A percentile compares a stretch with the other conserved stretches of the same genome.
These are phyloP conservation scores for Andrena dorsata DNA, from an alignment of 2,888 invertebrate species.

Conservation along the genomic window DNA sequence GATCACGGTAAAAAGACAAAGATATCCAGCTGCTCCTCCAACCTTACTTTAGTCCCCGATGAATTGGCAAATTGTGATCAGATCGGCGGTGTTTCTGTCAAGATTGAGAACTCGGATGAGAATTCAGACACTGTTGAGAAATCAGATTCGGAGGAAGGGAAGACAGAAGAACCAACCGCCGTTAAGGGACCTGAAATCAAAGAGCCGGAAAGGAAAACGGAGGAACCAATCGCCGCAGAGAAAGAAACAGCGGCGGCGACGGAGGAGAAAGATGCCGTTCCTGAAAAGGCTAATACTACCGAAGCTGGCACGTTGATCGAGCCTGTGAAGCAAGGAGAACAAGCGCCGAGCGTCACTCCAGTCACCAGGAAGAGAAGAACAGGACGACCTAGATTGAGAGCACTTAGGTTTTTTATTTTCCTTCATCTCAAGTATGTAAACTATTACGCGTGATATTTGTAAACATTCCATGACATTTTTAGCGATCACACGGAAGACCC, in stretches of 20 bases:
- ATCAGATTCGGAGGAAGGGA: conserved; percentile 85
- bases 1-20: conserved; percentile 83
- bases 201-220: conserved; percentile 26
- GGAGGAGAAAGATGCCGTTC: conserved; percentile 52
- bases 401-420: conserved; percentile 74
- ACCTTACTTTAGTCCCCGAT: conserved; percentile 81
- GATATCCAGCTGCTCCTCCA: conserved; percentile 83
- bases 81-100: conserved; percentile 83
- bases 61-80: conserved; percentile 81
- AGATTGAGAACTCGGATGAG: conserved; percentile 82
- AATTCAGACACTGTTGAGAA: conserved; percentile 84
- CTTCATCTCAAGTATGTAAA: conserved; percentile 31
- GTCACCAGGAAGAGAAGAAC: conserved; percentile 77
- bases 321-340: conserved; percentile 39
- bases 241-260: conserved; percentile 8
- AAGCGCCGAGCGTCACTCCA: conserved; percentile 60
- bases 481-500: conserved; percentile 79
- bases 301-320: conserved; percentile 40
- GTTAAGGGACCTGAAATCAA: conserved; percentile 53
- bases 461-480: conserved; percentile 60
- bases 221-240: conserved; percentile 31
- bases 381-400: conserved; percentile 76
- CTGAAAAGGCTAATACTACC: conserved; percentile 52
- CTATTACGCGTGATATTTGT: conserved; percentile 36
- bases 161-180: conserved; percentile 32